Conservation (phyloP, 2,888 invertebrate genomes). For the Dolichomitus sp. region DNA sequence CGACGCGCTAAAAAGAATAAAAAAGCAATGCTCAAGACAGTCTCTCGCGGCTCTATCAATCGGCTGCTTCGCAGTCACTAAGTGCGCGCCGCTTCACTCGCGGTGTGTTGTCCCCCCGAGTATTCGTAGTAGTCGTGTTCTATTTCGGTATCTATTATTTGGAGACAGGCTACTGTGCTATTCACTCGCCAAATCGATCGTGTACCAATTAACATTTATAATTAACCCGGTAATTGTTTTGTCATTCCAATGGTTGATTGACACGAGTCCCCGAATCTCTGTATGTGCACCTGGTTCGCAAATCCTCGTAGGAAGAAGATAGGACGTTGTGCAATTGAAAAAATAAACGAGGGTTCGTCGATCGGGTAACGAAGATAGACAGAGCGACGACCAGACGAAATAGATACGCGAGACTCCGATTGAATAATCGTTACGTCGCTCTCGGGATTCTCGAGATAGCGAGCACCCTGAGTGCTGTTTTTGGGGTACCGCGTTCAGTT, state of each 20-base stretch:
- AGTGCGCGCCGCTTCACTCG: constrained; percentile 67
- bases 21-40: constrained; percentile 22
- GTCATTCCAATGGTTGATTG: constrained; percentile 40
- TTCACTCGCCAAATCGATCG: constrained; percentile 85
- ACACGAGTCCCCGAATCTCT: constrained; percentile 52
- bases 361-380: constrained; percentile 57
- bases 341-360: constrained; percentile 59
- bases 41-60: constrained; percentile 74
- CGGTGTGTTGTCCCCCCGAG: constrained; percentile 42
- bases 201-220: constrained; percentile 86
- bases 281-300: constrained; percentile 8
- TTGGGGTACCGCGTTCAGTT: not conserved
- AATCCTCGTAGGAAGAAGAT: not conserved
- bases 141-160: constrained; percentile 85
- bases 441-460: constrained; percentile 32
- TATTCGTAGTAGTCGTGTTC: constrained; percentile 74
- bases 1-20: constrained; percentile 35
- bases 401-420: constrained; percentile 60
- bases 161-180: constrained; percentile 80
- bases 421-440: constrained; percentile 66
- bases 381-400: constrained; percentile 58
- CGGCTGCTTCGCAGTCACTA: constrained; percentile 76
- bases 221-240: constrained; percentile 77
- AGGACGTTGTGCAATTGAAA: constrained; percentile 54
- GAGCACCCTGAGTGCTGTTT: constrained; percentile 3